These are phyloP conservation scores for Oeneis ivallda DNA, from an alignment of 2,888 invertebrate species.

Conservation along the genomic window DNA sequence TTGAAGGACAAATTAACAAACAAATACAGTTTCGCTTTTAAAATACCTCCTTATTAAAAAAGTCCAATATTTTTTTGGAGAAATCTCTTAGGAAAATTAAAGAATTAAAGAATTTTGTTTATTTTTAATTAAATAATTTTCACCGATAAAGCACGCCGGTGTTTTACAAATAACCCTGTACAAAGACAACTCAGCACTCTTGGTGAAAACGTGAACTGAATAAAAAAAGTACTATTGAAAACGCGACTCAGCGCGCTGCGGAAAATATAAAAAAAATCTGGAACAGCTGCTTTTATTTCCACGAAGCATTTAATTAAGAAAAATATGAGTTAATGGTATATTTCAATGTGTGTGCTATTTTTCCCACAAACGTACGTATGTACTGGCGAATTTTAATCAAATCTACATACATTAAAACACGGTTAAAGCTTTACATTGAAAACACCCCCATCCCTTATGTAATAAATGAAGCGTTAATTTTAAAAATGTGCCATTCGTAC, in stretches of 20 bases:
- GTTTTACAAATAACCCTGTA: slow-evolving; percentile 10
- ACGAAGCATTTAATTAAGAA: slow-evolving; percentile 23
- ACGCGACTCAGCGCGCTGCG: slow-evolving; percentile 5
- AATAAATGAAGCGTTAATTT: background rate
- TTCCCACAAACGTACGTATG: background rate
- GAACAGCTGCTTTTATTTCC: slow-evolving; percentile 24
- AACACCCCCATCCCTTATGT: background rate
- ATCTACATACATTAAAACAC: slow-evolving; percentile 17
- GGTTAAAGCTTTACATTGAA: background rate
- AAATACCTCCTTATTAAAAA: no score
- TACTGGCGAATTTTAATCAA: slow-evolving; percentile 13
- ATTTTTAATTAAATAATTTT: slow-evolving; percentile 9
- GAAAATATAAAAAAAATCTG: slow-evolving; percentile 18
- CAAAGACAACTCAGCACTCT: slow-evolving; percentile 10
- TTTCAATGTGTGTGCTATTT: slow-evolving; percentile 10
- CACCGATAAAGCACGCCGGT: slow-evolving; percentile 4
- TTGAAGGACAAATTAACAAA: no score
- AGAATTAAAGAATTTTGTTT: slow-evolving; percentile 3
- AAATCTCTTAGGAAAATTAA: no score
- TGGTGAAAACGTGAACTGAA: background rate
- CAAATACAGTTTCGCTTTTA: no score
- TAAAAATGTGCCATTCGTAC: background rate
- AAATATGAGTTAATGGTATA: slow-evolving; percentile 26
- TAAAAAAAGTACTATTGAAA: slow-evolving; percentile 13
- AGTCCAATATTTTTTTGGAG: no score